A percentile compares a stretch with the other conserved stretches of the same genome.
Evolutionary conservation across 2,888 invertebrate species (phyloP).

Genomic region (Chaetogeoica ovagalla): DNA sequence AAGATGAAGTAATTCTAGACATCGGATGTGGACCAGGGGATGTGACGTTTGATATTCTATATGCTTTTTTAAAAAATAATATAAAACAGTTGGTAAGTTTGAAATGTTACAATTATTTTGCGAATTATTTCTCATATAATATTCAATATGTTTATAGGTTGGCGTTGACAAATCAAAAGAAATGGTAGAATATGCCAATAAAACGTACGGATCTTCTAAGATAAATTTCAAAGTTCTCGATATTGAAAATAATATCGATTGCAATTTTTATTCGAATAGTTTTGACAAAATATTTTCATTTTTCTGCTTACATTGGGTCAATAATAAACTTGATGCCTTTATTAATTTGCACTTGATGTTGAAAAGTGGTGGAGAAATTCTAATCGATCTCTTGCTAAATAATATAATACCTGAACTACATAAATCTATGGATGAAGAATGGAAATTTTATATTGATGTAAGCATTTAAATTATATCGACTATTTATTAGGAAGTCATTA

Average conservation of each 20-base stretch:
- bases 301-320: no score
- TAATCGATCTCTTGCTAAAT: slow-evolving; percentile 9
- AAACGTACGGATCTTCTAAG: no score
- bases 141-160: slow-evolving; percentile 1
- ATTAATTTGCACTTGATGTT: no score
- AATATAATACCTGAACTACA: slow-evolving; percentile 35
- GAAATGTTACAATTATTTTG: neutral
- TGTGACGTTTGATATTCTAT: slow-evolving; percentile 62
- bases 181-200: slow-evolving; percentile 40
- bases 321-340: no score
- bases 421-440: slow-evolving; percentile 37
- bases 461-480: slow-evolving; percentile 14
- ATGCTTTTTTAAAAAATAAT: slow-evolving; percentile 65
- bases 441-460: slow-evolving; percentile 35
- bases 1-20: no score
- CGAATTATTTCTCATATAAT: neutral
- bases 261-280: no score
- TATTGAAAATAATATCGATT: no score
- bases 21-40: slow-evolving; percentile 57
- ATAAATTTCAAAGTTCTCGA: no score
- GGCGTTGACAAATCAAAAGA: slow-evolving; percentile 34
- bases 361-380: no score
- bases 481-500: neutral
- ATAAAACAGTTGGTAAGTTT: slow-evolving; percentile 52
- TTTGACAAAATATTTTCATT: no score